Conservation (phyloP, 2,113 vertebrate genomes). For the Lagopus leucura region DNA sequence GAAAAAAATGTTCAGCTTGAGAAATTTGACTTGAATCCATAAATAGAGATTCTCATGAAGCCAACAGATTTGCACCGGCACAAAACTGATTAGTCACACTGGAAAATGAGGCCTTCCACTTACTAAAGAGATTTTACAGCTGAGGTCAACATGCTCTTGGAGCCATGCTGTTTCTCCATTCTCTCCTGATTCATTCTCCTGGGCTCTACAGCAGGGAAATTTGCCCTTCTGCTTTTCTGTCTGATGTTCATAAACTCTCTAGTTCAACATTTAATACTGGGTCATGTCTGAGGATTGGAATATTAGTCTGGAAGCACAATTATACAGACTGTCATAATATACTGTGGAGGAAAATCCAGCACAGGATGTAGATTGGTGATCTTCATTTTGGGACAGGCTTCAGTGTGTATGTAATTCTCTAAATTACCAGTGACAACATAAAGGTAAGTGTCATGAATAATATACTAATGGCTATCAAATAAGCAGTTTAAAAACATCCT, state of each 20-base stretch:
- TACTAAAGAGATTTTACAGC: constrained; percentile 30
- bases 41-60: neutral
- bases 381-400: neutral
- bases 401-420: neutral
- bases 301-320: neutral
- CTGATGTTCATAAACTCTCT: neutral
- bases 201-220: neutral
- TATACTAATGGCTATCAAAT: neutral
- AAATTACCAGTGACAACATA: neutral
- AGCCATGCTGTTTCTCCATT: constrained; percentile 20
- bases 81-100: constrained; percentile 43
- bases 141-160: neutral
- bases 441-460: neutral
- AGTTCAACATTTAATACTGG: neutral
- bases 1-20: neutral
- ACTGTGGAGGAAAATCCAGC: neutral
- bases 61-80: neutral
- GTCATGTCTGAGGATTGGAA: neutral
- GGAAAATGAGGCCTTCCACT: constrained; percentile 13
- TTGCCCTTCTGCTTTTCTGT: neutral
- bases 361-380: neutral
- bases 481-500: neutral
- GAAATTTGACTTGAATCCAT: neutral
- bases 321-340: neutral
- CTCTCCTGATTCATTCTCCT: neutral